Percentiles rank a stretch among this genome's conserved stretches.
phyloP scores from a whole-genome alignment of 2,113 vertebrate genomes.

The Proteles cristata region DNA sequence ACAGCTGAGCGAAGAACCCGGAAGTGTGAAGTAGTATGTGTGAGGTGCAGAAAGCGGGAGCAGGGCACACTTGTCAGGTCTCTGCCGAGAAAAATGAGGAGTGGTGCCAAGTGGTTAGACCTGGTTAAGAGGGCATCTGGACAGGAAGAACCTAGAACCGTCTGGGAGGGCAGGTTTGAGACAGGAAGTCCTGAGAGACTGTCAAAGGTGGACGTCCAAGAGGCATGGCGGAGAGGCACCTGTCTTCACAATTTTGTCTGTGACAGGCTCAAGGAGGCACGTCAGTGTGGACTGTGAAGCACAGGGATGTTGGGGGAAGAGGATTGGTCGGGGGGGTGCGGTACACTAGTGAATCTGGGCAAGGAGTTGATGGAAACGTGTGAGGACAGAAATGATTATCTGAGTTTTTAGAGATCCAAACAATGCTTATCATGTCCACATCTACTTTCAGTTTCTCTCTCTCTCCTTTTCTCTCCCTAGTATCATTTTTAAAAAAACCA shows the following conservation, averaged over 20 bases:
- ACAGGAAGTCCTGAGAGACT: not conserved
- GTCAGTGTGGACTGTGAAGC: not conserved
- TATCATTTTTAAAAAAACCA: not conserved
- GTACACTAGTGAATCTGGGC: not conserved
- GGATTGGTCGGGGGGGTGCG: accelerated
- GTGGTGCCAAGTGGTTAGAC: not conserved
- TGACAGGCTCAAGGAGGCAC: not conserved
- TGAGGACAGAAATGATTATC: not conserved
- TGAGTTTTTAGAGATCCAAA: not conserved
- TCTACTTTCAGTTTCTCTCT: not conserved
- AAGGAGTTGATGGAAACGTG: not conserved
- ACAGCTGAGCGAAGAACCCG: not conserved
- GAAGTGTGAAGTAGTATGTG: not conserved
- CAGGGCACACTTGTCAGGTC: not conserved
- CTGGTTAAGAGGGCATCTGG: not conserved
- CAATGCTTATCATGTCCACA: not conserved
- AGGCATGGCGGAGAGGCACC: accelerated
- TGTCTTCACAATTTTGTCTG: not conserved
- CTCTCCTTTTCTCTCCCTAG: not conserved
- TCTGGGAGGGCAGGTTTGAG: not conserved
- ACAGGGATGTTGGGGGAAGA: not conserved
- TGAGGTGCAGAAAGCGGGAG: not conserved
- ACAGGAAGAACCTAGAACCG: accelerated
- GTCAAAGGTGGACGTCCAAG: accelerated
- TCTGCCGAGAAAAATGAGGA: not conserved